Conservation (phyloP, 2,888 invertebrate species). For the Drosophila sordidapex region DNA sequence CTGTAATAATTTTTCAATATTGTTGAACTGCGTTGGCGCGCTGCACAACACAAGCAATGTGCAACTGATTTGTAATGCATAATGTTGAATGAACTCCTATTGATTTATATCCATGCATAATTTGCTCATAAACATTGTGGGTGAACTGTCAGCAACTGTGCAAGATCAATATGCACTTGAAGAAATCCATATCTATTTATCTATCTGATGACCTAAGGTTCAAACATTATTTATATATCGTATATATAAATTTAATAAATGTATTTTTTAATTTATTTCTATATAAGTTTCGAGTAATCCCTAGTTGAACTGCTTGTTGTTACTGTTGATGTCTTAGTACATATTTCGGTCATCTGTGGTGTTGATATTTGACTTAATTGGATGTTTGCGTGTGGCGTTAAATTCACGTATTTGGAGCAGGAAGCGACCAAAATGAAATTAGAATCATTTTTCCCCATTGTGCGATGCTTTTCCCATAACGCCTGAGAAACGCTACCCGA, state of each 20-base stretch:
- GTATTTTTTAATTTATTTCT: background rate
- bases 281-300: conserved; percentile 2
- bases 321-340: conserved; percentile 13
- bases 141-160: conserved; percentile 70
- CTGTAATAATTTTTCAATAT: conserved; percentile 75
- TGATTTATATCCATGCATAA: conserved; percentile 76
- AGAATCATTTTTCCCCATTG: conserved; percentile 42
- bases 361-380: conserved; percentile 56
- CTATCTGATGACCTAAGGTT: background rate
- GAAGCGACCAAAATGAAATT: conserved; percentile 66
- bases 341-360: conserved; percentile 7
- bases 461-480: conserved; percentile 59
- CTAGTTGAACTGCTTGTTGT: conserved; percentile 3
- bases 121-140: conserved; percentile 60
- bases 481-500: conserved; percentile 58
- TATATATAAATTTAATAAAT: background rate
- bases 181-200: conserved; percentile 15
- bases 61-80: conserved; percentile 63
- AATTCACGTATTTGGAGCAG: conserved; percentile 73
- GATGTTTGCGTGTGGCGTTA: conserved; percentile 69
- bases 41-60: conserved; percentile 29
- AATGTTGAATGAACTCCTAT: conserved; percentile 58
- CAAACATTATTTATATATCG: background rate
- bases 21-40: conserved; percentile 62
- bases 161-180: conserved; percentile 46